Base-by-base conservation (phyloP, 2,888 invertebrate genomes). In the Megaustenia siamemsis region DNA sequence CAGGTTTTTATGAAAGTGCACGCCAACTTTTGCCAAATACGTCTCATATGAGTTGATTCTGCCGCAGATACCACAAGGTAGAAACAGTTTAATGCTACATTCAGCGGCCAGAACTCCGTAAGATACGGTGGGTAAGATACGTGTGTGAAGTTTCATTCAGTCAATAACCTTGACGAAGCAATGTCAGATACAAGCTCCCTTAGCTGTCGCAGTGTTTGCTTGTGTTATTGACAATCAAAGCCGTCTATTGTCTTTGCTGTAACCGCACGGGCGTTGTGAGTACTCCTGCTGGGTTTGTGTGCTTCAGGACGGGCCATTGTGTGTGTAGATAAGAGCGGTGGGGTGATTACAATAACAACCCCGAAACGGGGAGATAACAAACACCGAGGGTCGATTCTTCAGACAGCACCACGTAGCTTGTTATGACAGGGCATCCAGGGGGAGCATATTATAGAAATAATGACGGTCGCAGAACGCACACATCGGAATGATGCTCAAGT, bases 171-270 rank as follows among this genome's bases (percentile, higher is more conserved):
- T 21, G 43, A n/a, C 5, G 71, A 71, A n/a, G n/a, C 15, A 43
- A 43, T 12, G 43, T 71, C n/a, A 49, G 73, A 73, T 49, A 49
- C 49, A 28, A 8, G 1, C 43, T 73, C 45, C 43, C 40, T 1
- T 4, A 0, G 32, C 49, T 32, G 73, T 73, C 32, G 49, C 35
- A 24, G 32, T 73, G 49, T 73, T 73, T 73, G 49, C 32, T 73
- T 28, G 49, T 49, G 73, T 15, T 73, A 32, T 73, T 73, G 49
- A 73, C 73, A 49, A 73, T 73, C 32, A 73, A 49, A 49, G 73
- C 49, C 49, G 28, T 15, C 49, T 73, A 49, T 49, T 32, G 73
- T 73, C 45, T 49, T 43, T 73, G 73, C 32, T 73, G 73, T 49
- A 45, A 49, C 49, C 18, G 73, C 49, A 8, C 18, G 32, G 32